phyloP scores from a whole-genome alignment of 2,888 invertebrate species.

The Macaria notata region DNA sequence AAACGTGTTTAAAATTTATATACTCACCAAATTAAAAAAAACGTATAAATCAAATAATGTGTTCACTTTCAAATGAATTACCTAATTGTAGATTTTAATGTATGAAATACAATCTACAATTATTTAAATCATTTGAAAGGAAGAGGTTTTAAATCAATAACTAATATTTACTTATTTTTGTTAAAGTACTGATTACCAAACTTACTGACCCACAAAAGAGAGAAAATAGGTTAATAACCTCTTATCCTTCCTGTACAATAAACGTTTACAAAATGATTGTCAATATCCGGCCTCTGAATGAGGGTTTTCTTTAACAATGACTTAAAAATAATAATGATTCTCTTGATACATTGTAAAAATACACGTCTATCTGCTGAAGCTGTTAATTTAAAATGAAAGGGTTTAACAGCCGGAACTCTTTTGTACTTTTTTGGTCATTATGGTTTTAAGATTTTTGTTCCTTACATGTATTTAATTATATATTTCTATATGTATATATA shows the following conservation, averaged over 20 bases:
- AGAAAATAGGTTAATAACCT: slow-evolving; percentile 11
- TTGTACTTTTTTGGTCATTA: slow-evolving; percentile 6
- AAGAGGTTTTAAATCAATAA: too few species aligned
- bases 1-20: too few species aligned
- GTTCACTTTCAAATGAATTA: too few species aligned
- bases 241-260: slow-evolving; percentile 29
- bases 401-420: slow-evolving; percentile 28
- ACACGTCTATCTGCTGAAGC: slow-evolving; percentile 34
- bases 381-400: slow-evolving; percentile 34
- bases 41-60: too few species aligned
- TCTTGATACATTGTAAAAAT: slow-evolving; percentile 44
- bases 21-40: too few species aligned
- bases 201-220: slow-evolving; percentile 1
- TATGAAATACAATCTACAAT: too few species aligned
- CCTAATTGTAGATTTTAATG: too few species aligned
- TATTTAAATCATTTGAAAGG: too few species aligned
- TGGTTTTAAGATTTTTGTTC: too few species aligned
- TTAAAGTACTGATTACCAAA: not conserved
- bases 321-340: slow-evolving; percentile 72
- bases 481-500: too few species aligned
- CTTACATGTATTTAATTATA: too few species aligned
- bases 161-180: too few species aligned
- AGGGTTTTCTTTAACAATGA: slow-evolving; percentile 57
- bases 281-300: slow-evolving; percentile 76
- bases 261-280: slow-evolving; percentile 69